These are phyloP conservation scores for Colistium nudipinnis DNA, from an alignment of 2,113 vertebrate genomes.

Conservation along the genomic window DNA sequence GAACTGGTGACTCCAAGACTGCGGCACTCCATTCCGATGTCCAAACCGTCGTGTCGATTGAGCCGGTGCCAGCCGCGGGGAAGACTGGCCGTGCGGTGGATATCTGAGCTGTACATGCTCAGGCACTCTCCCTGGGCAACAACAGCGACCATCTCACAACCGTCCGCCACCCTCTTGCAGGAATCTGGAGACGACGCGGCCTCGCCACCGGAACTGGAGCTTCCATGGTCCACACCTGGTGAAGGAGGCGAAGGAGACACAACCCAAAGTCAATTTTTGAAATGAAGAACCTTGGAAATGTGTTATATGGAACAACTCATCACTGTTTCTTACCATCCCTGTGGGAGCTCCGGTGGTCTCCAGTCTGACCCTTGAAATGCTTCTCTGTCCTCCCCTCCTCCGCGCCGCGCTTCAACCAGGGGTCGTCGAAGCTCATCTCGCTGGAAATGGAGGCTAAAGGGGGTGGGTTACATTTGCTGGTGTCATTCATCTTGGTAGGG, in stretches of 20 bases:
- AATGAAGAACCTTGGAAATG: not conserved
- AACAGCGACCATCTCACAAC: constrained; percentile 85
- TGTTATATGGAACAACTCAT: not conserved
- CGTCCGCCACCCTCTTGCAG: constrained; percentile 87
- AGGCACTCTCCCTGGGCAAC: constrained; percentile 70
- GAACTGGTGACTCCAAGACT: constrained; percentile 74
- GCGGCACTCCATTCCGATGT: constrained; percentile 74
- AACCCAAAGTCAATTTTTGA: not conserved
- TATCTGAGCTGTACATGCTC: constrained; percentile 77
- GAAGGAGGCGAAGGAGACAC: not conserved
- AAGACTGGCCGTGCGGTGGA: constrained; percentile 86
- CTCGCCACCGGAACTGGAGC: constrained; percentile 82
- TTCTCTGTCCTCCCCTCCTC: constrained; percentile 66
- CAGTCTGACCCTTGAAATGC: constrained; percentile 38
- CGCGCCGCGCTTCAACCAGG: constrained; percentile 92
- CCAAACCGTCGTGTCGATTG: constrained; percentile 83
- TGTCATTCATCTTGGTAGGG: constrained; percentile 68
- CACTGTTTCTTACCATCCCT: constrained; percentile 26
- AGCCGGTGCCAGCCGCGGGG: constrained; percentile 84
- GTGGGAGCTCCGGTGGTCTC: constrained; percentile 28
- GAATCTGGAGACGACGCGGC: constrained; percentile 83
- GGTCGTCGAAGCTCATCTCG: constrained; percentile 90
- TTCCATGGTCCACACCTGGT: constrained; percentile 74
- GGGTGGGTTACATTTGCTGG: constrained; percentile 64
- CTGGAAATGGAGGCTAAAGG: constrained; percentile 72